Evolutionary conservation across 2,888 invertebrate genomes (phyloP).

Genomic region (Penaeus monodon): DNA sequence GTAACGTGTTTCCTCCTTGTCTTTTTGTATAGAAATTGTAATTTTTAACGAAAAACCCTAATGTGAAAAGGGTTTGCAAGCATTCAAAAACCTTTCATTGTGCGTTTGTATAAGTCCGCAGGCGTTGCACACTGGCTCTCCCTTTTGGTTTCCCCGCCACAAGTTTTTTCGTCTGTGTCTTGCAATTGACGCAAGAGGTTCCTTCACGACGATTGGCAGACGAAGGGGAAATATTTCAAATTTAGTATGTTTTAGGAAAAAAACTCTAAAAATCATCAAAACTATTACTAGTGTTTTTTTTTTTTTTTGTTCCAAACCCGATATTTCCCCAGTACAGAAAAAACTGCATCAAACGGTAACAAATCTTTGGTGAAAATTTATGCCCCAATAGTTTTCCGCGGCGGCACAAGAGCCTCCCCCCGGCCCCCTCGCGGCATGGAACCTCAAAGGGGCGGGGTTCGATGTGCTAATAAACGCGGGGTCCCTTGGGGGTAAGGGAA

Average conservation of each 20-base stretch:
- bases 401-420: not conserved
- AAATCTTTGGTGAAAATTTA: no score
- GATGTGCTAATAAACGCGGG: constrained; percentile 47
- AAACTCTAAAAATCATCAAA: no score
- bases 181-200: constrained; percentile 71
- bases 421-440: constrained; percentile 2
- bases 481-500: constrained; percentile 23
- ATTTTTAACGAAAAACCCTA: not conserved
- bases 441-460: constrained; percentile 39
- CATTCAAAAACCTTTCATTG: constrained; percentile 68
- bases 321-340: no score
- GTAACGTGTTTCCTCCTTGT: not conserved
- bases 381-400: no score
- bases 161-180: constrained; percentile 70
- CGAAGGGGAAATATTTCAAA: constrained; percentile 64
- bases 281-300: no score
- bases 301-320: no score
- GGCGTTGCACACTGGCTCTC: constrained; percentile 71
- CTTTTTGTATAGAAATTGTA: not conserved
- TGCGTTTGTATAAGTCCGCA: constrained; percentile 71
- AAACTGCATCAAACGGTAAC: no score
- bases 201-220: constrained; percentile 70
- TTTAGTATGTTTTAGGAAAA: no score
- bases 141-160: constrained; percentile 70
- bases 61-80: not conserved